Evolutionary conservation across 2,888 invertebrate genomes (phyloP), one percentile per base, ranked within the genome.

Genomic region (Cataglyphis altisquamis): DNA sequence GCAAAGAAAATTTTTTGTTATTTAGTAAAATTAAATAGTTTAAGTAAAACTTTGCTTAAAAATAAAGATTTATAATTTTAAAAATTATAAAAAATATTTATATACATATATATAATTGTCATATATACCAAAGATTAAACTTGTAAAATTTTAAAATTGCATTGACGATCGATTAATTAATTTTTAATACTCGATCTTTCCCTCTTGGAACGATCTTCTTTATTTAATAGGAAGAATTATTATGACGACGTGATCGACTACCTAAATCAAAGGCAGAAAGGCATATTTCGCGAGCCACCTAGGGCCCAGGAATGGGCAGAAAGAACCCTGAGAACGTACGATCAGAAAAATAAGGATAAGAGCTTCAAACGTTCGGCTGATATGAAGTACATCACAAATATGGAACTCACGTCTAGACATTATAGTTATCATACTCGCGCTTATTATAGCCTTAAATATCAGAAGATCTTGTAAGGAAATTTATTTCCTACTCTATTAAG

Each of bases 251-350:
- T 97, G 85, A 97, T 98, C 94, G 97, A 97, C 93, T 98, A 97
- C 95, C 95, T 98, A 95, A 97, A 98, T 94, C 96, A 97, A 93
- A 96, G 97, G 91, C 96, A 97, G 95, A 96, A 96, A 89, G 98
- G 98, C 0, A 93, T 96, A 73, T 95, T 94, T 1, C 96, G 97
- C 70, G 98, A 98, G 90, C 96, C 96, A 84, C 98, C 98, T 1
- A 96, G 97, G 80, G 96, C 98, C 21, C 97, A 98, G 95, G 98
- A 98, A 45, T 98, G 98, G 98, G 97, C 97, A 70, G 98, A 98
- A 94, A 96, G 98, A 80, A 97, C 97, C 60, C 96, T 98, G 84
- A 96, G 98, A 89, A 97, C 97, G 12, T 97, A 97, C 95, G 94
- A 95, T 70, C 83, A 87, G 25, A 92, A 92, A 85, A 94, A 94